Base-by-base conservation (phyloP, 2,113 vertebrate species). In the Thomomys bottae region DNA sequence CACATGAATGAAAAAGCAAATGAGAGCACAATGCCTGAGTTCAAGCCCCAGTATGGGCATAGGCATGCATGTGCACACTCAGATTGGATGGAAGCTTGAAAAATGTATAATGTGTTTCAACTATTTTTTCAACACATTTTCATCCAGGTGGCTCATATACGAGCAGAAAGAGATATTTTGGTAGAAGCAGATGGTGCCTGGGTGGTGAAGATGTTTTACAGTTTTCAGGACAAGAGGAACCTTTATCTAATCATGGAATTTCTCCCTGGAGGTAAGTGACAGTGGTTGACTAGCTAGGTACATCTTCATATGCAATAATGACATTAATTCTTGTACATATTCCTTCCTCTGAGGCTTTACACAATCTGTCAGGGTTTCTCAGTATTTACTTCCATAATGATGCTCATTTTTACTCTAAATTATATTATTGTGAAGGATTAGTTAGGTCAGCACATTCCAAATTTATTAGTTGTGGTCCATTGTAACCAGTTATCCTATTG, bases 171-270 rank as follows among this genome's bases (percentile, higher is more conserved):
- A 96, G 99, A 99, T 95, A 99, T 99, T 94, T 97, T 99, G 80
- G 99, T 99, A 87, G 99, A 99, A 97, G 99, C 99, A 0, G 99
- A 99, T 89, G 99, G 99, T 38, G 99, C 99, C 78, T 99, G 99
- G 99, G 99, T 99, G 88, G 99, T 99, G 87, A 99, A 99, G 97
- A 99, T 99, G 99, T 99, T 99, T 96, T 99, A 99, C 97, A 99
- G 99, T 97, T 99, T 99, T 96, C 99, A 99, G 97, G 99, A 99
- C 97, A 99, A 99, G 96, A 98, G 98, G 95, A 99, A 99, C 97
- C 98, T 99, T 85, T 99, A 99, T 96, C 98, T 99, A 76, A 99
- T 99, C 97, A 99, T 99, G 99, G 99, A 99, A 94, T 99, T 99
- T 96, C 98, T 99, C 72, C 99, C 99, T 78, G 99, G 99, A 98